These are phyloP conservation scores for Novumbra hubbsi DNA, from an alignment of 2,797 vertebrate genomes.

Conservation along the genomic window DNA sequence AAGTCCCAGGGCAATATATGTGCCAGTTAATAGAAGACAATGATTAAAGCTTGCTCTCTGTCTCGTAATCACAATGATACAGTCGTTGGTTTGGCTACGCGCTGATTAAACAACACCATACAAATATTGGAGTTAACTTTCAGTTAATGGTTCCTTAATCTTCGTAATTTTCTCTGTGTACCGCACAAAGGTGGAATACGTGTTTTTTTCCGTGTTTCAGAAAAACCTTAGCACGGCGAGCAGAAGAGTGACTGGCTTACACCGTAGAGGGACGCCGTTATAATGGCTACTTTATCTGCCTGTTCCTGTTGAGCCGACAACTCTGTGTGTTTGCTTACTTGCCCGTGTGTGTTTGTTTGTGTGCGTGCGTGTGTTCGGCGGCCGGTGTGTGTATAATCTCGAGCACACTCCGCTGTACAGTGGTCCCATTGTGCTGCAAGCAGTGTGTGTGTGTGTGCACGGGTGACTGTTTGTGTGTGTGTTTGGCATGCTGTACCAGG, in stretches of 20 bases:
- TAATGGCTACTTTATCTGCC: background rate
- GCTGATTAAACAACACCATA: background rate
- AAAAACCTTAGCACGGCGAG: background rate
- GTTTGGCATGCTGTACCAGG: constrained; percentile 70
- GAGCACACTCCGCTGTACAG: constrained; percentile 33
- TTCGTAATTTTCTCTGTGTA: background rate
- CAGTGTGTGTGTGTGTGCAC: constrained; percentile 30
- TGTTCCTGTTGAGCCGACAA: background rate
- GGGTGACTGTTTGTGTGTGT: constrained; percentile 43
- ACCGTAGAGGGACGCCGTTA: background rate
- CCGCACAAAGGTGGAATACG: background rate
- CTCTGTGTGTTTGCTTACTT: background rate
- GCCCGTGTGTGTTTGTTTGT: constrained; percentile 18
- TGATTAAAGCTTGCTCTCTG: constrained; percentile 62
- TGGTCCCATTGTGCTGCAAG: constrained; percentile 55
- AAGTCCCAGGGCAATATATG: constrained; percentile 63
- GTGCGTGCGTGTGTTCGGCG: constrained; percentile 22
- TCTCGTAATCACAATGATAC: constrained; percentile 53
- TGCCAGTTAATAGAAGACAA: constrained; percentile 59
- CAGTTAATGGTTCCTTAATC: background rate
- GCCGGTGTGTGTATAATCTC: background rate
- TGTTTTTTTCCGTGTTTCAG: background rate
- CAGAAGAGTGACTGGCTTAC: background rate
- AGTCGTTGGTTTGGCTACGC: constrained; percentile 35
- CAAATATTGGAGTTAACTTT: constrained; percentile 1